Percentiles rank a stretch among this genome's conserved stretches.
Conservation (phyloP, 2,888 invertebrate genomes). For the Scaptodrosophila latifasciaeformis region DNA sequence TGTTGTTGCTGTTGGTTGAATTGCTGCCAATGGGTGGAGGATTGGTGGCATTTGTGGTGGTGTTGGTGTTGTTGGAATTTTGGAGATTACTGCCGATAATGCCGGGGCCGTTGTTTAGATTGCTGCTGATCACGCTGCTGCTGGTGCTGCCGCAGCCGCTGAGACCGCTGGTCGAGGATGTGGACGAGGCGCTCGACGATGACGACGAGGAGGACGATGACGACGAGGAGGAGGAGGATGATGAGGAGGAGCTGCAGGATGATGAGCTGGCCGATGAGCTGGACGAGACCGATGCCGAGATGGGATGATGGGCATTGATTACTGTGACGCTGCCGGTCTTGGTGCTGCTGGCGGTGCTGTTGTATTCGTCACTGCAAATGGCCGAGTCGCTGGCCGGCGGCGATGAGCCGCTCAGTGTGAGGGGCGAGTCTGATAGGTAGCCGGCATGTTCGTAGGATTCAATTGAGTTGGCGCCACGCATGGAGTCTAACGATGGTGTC, state of each 20-base stretch:
- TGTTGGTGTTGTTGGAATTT: constrained; percentile 24
- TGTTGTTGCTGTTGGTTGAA: constrained; percentile 20
- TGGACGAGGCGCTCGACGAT: constrained; percentile 53
- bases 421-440: constrained; percentile 84
- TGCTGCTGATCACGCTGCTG: constrained; percentile 71
- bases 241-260: no score
- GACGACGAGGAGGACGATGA: constrained; percentile 64
- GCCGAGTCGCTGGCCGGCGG: constrained; percentile 90
- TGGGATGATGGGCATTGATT: constrained; percentile 71
- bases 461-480: constrained; percentile 89
- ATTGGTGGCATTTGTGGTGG: constrained; percentile 14
- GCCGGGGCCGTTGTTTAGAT: constrained; percentile 75
- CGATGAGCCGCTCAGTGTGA: constrained; percentile 90
- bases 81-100: constrained; percentile 76
- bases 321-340: constrained; percentile 64
- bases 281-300: constrained; percentile 71
- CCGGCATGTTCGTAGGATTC: constrained; percentile 90
- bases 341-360: constrained; percentile 50
- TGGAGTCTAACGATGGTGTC: constrained; percentile 94
- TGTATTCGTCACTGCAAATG: constrained; percentile 82
- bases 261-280: constrained; percentile 70
- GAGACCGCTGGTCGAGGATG: constrained; percentile 75
- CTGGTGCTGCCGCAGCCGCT: constrained; percentile 78
- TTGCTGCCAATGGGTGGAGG: no score
- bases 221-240: no score